Conservation (phyloP, 2,797 vertebrate genomes). For the Danio jaintianensis region DNA sequence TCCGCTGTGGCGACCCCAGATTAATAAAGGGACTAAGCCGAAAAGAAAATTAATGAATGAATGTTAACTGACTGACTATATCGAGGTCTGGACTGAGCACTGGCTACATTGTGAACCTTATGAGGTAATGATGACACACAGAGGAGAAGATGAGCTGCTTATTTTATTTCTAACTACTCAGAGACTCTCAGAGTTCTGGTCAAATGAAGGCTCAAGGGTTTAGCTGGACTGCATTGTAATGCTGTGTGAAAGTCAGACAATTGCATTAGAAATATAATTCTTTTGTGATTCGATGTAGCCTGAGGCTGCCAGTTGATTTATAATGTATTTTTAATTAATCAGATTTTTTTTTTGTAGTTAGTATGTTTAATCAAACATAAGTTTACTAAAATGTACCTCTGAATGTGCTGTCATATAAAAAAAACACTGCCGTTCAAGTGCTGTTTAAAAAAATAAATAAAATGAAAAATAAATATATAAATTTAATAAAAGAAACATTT, state of each 20-base stretch:
- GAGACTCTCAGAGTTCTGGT: constrained; percentile 23
- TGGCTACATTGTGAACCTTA: constrained; percentile 3
- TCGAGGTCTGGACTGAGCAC: not conserved
- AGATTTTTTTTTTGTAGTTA: not conserved
- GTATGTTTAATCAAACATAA: not conserved
- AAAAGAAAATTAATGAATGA: too few relatives aligned
- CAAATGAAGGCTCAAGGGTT: constrained; percentile 18
- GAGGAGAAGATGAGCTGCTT: constrained; percentile 8
- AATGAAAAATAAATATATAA: not conserved
- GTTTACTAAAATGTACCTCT: not conserved
- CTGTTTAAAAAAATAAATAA: not conserved
- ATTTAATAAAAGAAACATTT: not conserved
- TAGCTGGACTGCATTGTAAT: constrained; percentile 3
- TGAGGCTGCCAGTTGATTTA: not conserved
- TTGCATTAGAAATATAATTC: not conserved
- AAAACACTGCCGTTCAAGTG: not conserved
- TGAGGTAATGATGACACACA: constrained; percentile 7
- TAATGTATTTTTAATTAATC: not conserved
- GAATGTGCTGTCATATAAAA: not conserved
- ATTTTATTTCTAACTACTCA: constrained; percentile 16
- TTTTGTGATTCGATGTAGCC: not conserved
- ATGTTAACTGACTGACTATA: too few relatives aligned
- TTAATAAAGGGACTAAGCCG: too few relatives aligned
- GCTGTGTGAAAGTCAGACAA: not conserved
- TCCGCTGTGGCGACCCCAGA: too few relatives aligned